A percentile compares a stretch with the other conserved stretches of the same genome.
phyloP scores from a whole-genome alignment of 1,140 invertebrate genomes.

The Hylaeus volcanicus region DNA sequence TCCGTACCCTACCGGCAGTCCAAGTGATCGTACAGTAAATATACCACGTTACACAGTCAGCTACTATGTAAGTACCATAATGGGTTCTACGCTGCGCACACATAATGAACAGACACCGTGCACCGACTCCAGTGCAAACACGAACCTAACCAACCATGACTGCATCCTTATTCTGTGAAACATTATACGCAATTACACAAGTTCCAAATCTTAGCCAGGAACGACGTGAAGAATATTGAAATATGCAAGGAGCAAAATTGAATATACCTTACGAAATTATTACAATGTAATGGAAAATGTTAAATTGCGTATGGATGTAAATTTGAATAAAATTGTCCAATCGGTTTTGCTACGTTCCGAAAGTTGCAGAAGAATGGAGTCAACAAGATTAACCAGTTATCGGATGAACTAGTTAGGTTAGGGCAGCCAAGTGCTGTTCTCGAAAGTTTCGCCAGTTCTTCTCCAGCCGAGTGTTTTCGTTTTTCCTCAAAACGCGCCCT shows the following conservation, averaged over 20 bases:
- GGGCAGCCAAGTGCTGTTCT: neutral
- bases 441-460: neutral
- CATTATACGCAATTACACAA: neutral
- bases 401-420: neutral
- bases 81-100: neutral
- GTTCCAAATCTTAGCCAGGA: neutral
- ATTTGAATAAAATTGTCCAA: neutral
- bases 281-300: neutral
- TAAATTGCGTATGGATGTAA: too few relatives aligned
- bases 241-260: neutral
- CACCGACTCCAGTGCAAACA: neutral
- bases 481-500: neutral
- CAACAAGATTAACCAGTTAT: neutral
- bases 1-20: neutral
- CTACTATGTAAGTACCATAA: neutral
- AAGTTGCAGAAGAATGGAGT: too few relatives aligned
- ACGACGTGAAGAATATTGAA: neutral
- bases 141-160: too few relatives aligned
- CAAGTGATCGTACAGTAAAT: neutral
- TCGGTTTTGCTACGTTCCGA: too few relatives aligned
- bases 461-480: neutral
- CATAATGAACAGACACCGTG: neutral
- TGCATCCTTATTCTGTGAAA: neutral
- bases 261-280: too few relatives aligned
- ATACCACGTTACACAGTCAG: neutral